These are phyloP conservation scores for Temnothorax ravouxi DNA, from an alignment of 2,888 invertebrate genomes.

Conservation along the genomic window DNA sequence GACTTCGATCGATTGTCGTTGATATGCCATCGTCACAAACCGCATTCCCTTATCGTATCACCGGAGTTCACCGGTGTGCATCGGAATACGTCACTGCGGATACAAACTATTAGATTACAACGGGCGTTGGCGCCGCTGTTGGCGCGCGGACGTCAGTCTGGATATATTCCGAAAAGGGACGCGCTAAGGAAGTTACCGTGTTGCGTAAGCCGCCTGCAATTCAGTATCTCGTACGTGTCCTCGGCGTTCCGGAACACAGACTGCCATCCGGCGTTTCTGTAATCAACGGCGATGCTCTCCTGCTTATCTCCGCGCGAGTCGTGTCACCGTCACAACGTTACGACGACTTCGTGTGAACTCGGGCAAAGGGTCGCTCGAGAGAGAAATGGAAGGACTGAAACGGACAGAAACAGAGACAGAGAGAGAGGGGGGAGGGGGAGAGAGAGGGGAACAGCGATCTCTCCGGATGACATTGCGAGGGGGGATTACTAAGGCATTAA, in stretches of 20 bases:
- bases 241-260: slow-evolving; percentile 36
- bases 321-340: slow-evolving; percentile 15
- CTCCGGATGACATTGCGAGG: slow-evolving; percentile 15
- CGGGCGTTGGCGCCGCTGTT: slow-evolving; percentile 52
- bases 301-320: slow-evolving; percentile 45
- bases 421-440: background rate
- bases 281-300: slow-evolving; percentile 46
- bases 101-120: slow-evolving; percentile 74
- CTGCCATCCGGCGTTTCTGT: slow-evolving; percentile 35
- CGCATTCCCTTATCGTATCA: slow-evolving; percentile 67
- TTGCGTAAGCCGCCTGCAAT: slow-evolving; percentile 57
- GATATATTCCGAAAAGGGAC: slow-evolving; percentile 62
- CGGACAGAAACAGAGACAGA: background rate
- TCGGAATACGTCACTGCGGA: slow-evolving; percentile 60
- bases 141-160: slow-evolving; percentile 61
- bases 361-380: slow-evolving; percentile 33
- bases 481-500: slow-evolving; percentile 43
- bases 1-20: slow-evolving; percentile 35
- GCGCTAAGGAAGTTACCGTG: slow-evolving; percentile 49
- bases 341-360: slow-evolving; percentile 41
- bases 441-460: background rate
- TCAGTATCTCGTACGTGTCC: slow-evolving; percentile 38
- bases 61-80: slow-evolving; percentile 58
- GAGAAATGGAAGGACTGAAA: background rate
- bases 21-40: slow-evolving; percentile 48